Conservation (phyloP, 1,140 invertebrate species). For the Camponotus vicinus region DNA sequence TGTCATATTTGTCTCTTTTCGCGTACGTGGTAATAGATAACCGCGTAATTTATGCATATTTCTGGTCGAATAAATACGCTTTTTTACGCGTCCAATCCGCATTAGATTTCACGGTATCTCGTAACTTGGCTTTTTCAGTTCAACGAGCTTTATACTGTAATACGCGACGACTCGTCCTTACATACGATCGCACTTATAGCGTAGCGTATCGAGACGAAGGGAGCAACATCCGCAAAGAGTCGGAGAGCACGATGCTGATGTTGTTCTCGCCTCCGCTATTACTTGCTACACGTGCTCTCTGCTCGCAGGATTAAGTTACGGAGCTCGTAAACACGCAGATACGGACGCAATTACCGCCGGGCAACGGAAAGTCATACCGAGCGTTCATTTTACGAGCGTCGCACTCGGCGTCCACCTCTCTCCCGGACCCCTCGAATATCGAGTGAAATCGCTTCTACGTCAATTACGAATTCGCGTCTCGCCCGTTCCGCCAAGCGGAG, state of each 20-base stretch:
- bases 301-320: constrained; percentile 57
- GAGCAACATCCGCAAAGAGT: constrained; percentile 2
- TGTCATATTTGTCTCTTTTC: constrained; percentile 23
- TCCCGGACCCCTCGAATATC: constrained; percentile 39
- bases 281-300: constrained; percentile 46
- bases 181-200: not conserved
- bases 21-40: constrained; percentile 37
- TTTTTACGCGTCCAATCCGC: not conserved
- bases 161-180: constrained; percentile 18
- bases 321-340: constrained; percentile 57
- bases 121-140: constrained; percentile 20
- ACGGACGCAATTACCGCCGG: constrained; percentile 29
- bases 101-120: not conserved
- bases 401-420: constrained; percentile 16
- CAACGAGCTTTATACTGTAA: constrained; percentile 27
- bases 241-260: not conserved
- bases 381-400: constrained; percentile 61
- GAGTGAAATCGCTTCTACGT: constrained; percentile 65
- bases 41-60: constrained; percentile 52
- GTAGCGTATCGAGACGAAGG: not conserved
- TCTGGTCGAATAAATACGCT: constrained; percentile 37
- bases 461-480: constrained; percentile 76
- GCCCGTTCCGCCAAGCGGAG: constrained; percentile 70
- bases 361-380: constrained; percentile 35
- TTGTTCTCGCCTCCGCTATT: not conserved